These are phyloP conservation scores for Thunnus maccoyii DNA, from an alignment of 2,113 vertebrate genomes.

Conservation along the genomic window DNA sequence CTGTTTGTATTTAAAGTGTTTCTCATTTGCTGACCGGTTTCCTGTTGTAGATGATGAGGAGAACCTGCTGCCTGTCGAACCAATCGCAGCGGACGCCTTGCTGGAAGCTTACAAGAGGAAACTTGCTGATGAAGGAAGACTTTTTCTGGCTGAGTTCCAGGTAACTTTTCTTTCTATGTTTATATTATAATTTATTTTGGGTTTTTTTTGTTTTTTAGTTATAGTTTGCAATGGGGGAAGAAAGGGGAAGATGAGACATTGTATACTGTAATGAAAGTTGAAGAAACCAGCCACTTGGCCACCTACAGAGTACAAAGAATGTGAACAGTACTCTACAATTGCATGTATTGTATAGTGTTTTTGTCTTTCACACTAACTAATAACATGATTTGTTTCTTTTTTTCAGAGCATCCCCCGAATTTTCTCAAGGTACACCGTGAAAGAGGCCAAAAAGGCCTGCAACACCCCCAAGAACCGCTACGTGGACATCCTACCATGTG, in stretches of 20 bases:
- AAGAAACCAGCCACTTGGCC: too few relatives aligned
- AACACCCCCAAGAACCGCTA: constrained; percentile 96
- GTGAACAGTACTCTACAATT: not conserved
- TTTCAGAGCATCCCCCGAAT: constrained; percentile 95
- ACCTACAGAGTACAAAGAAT: not conserved
- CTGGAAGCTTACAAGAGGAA: constrained; percentile 93
- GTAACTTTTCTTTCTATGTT: constrained; percentile 73
- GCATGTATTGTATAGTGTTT: not conserved
- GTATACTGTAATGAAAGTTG: not conserved
- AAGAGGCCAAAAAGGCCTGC: constrained; percentile 91
- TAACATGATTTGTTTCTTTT: not conserved
- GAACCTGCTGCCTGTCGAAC: constrained; percentile 89
- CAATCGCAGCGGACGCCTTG: constrained; percentile 89
- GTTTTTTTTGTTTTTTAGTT: not conserved
- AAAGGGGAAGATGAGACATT: not conserved
- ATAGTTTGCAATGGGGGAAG: not conserved
- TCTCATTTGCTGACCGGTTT: not conserved
- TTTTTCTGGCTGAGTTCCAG: constrained; percentile 98
- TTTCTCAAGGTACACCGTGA: constrained; percentile 90
- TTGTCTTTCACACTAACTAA: not conserved
- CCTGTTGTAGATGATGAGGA: constrained; percentile 87
- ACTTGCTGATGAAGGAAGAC: constrained; percentile 93
- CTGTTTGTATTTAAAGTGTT: not conserved
- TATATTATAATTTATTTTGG: not conserved
- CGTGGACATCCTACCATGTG: constrained; percentile 97